phyloP scores from a whole-genome alignment of 2,797 vertebrate genomes.

The Rhinoraja longicauda region DNA sequence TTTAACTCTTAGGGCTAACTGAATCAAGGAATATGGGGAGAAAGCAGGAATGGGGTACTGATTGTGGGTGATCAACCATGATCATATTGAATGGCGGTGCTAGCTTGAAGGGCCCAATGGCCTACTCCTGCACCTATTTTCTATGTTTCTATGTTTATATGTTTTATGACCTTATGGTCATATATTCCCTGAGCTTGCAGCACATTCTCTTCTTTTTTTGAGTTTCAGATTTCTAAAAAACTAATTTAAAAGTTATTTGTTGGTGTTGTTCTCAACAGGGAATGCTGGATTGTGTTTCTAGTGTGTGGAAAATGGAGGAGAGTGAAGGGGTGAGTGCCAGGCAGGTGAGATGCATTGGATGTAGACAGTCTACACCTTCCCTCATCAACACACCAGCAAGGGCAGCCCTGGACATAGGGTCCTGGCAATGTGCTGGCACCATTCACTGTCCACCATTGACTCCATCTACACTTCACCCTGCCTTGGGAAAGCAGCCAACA shows the following conservation, averaged over 20 bases:
- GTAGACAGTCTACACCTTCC: neutral
- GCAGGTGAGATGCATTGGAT: neutral
- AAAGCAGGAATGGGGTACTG: too few species aligned
- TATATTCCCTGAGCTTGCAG: neutral
- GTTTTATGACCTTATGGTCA: too few species aligned
- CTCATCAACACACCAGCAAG: neutral
- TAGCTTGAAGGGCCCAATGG: too few species aligned
- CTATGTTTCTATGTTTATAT: too few species aligned
- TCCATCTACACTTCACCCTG: too few species aligned
- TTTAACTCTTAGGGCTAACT: too few species aligned
- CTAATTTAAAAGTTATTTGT: too few species aligned
- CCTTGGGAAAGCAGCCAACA: too few species aligned
- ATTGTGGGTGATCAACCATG: too few species aligned
- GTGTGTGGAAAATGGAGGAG: neutral
- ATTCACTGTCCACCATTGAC: neutral
- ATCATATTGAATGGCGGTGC: too few species aligned
- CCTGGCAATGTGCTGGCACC: neutral
- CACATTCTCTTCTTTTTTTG: neutral
- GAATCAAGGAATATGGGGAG: too few species aligned
- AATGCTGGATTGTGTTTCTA: neutral
- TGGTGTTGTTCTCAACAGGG: neutral
- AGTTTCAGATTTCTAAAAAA: neutral
- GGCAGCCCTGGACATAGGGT: neutral
- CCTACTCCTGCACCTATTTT: too few species aligned
- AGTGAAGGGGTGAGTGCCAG: neutral